Evolutionary conservation across 1,140 invertebrate species (phyloP).

Genomic region (Rhagoletis zephyria): DNA sequence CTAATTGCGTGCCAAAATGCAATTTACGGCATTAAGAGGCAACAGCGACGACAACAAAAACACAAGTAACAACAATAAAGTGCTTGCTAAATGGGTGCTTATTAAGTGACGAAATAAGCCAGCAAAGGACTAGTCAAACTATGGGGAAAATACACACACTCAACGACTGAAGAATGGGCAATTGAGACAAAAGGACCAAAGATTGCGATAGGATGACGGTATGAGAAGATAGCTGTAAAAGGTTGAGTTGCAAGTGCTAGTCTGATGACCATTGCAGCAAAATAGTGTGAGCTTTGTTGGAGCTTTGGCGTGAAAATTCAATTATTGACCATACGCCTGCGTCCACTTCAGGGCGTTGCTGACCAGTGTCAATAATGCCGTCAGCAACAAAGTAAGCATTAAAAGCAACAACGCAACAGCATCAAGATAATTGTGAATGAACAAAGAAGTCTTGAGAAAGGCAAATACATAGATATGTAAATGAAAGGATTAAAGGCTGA

Average conservation of each 20-base stretch:
- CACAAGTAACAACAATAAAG: background rate
- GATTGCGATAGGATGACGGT: too few species aligned
- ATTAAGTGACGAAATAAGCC: slow-evolving; percentile 48
- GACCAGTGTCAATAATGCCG: slow-evolving; percentile 31
- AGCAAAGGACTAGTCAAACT: background rate
- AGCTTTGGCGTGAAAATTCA: slow-evolving; percentile 45
- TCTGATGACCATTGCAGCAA: too few species aligned
- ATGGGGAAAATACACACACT: background rate
- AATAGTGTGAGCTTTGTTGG: slow-evolving; percentile 6
- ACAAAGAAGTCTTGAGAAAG: slow-evolving; percentile 40
- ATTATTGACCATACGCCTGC: slow-evolving; percentile 41
- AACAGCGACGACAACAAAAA: background rate
- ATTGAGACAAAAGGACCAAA: background rate
- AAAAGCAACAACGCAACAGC: background rate
- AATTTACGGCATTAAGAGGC: slow-evolving; percentile 64
- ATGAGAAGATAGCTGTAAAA: too few species aligned
- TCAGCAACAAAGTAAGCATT: background rate
- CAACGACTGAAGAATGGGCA: background rate
- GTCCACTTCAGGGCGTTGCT: slow-evolving; percentile 32
- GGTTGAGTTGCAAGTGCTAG: too few species aligned
- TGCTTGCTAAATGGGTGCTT: slow-evolving; percentile 33
- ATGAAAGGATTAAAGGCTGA: slow-evolving; percentile 48
- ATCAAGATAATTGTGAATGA: slow-evolving; percentile 26
- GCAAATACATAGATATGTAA: slow-evolving; percentile 28
- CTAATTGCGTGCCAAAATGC: slow-evolving; percentile 73